phyloP scores from a whole-genome alignment of 1,140 invertebrate species.

The Drosophila ananassae region DNA sequence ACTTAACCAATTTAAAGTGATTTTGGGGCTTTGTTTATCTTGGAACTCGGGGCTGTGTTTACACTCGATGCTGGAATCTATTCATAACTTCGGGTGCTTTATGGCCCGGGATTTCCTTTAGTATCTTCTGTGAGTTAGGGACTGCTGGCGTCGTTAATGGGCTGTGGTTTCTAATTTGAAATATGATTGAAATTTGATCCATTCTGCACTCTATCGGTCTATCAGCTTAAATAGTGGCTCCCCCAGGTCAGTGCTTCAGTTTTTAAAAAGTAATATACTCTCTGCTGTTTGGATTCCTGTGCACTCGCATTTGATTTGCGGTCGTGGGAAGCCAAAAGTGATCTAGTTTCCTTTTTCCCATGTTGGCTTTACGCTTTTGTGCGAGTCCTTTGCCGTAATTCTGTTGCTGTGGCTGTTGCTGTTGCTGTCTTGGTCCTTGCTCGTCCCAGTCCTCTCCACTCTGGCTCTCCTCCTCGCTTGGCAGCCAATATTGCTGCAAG shows the following conservation, averaged over 20 bases:
- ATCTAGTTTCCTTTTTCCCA: neutral
- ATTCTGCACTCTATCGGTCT: too few species aligned
- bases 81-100: too few species aligned
- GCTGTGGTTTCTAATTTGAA: too few species aligned
- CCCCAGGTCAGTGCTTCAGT: neutral
- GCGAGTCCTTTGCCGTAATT: neutral
- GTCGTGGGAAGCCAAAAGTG: neutral
- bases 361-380: neutral
- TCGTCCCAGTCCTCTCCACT: neutral
- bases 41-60: neutral
- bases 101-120: too few species aligned
- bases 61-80: neutral
- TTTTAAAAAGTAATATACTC: neutral
- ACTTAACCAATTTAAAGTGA: conserved; percentile 19
- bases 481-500: conserved; percentile 30
- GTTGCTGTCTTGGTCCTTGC: neutral
- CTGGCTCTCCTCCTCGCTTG: neutral
- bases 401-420: neutral
- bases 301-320: neutral
- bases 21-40: neutral
- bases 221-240: neutral
- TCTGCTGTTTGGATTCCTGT: too few species aligned
- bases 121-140: too few species aligned
- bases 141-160: too few species aligned
- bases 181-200: too few species aligned